A percentile compares a stretch with the other conserved stretches of the same genome.
Conservation (phyloP, 2,888 invertebrate genomes). For the Villa cingulata region DNA sequence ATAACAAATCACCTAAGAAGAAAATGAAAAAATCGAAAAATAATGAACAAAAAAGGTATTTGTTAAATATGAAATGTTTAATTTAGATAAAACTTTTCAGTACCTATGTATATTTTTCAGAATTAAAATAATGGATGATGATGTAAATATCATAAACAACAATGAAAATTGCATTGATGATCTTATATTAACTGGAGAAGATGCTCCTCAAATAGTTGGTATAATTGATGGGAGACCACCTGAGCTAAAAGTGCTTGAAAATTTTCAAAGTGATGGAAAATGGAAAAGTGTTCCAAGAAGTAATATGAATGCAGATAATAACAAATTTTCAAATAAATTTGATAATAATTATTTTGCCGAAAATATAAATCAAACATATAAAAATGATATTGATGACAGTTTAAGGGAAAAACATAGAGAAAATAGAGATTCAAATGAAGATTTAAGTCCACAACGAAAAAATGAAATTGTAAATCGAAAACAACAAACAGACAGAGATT, state of each 20-base stretch:
- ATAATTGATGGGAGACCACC: conserved; percentile 71
- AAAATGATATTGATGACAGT: background rate
- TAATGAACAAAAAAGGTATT: too few species aligned
- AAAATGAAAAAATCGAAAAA: too few species aligned
- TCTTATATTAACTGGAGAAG: conserved; percentile 61
- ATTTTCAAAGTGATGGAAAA: conserved; percentile 18
- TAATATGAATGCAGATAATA: too few species aligned
- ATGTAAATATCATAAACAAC: conserved; percentile 40
- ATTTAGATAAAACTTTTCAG: too few species aligned
- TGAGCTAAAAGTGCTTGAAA: conserved; percentile 36
- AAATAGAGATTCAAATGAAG: background rate
- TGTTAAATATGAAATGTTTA: too few species aligned
- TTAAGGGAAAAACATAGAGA: background rate
- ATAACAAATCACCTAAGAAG: too few species aligned
- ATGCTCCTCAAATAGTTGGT: conserved; percentile 80
- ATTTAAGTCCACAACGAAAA: background rate
- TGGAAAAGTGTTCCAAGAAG: conserved; percentile 26
- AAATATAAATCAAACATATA: too few species aligned
- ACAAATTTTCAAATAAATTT: too few species aligned
- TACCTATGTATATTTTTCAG: too few species aligned
- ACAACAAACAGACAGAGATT: background rate
- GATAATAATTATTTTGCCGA: too few species aligned
- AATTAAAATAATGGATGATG: conserved; percentile 69
- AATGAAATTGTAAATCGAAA: conserved; percentile 15
- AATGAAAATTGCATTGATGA: conserved; percentile 41